Percentiles rank a stretch among this genome's conserved stretches.
phyloP scores from a whole-genome alignment of 1,140 invertebrate genomes.

The Odontomachus brunneus region DNA sequence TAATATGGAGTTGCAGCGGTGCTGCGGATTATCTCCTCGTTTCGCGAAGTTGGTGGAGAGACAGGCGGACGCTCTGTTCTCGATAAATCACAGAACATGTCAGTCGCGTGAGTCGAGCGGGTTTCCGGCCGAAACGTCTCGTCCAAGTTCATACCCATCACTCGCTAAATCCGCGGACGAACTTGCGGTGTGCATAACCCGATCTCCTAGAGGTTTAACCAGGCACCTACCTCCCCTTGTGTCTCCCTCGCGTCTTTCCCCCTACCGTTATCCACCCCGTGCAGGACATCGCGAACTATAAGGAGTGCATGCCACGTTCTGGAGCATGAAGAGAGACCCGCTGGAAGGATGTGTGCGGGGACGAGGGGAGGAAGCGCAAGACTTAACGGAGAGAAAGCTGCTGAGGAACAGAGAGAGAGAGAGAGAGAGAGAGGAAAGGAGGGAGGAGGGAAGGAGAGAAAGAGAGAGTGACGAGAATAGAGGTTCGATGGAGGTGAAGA shows the following conservation, averaged over 20 bases:
- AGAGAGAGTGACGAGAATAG: constrained; percentile 22
- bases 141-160: constrained; percentile 72
- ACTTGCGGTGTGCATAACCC: constrained; percentile 74
- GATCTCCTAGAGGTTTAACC: constrained; percentile 76
- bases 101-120: constrained; percentile 32
- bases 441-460: background rate
- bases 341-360: constrained; percentile 40
- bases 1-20: background rate
- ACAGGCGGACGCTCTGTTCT: constrained; percentile 13
- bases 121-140: constrained; percentile 33
- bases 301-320: constrained; percentile 66
- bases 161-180: constrained; percentile 70
- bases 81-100: constrained; percentile 47
- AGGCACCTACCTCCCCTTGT: constrained; percentile 66
- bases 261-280: constrained; percentile 31
- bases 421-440: background rate
- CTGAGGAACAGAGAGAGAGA: constrained; percentile 5
- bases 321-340: constrained; percentile 65
- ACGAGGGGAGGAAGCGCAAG: background rate
- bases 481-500: constrained; percentile 7
- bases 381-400: constrained; percentile 11
- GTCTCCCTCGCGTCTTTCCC: constrained; percentile 12
- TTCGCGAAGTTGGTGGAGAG: constrained; percentile 14
- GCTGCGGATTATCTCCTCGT: constrained; percentile 29
- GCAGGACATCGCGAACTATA: constrained; percentile 60